Evolutionary conservation across 2,888 invertebrate genomes (phyloP).

Genomic region (Apomyelois bistriatella): DNA sequence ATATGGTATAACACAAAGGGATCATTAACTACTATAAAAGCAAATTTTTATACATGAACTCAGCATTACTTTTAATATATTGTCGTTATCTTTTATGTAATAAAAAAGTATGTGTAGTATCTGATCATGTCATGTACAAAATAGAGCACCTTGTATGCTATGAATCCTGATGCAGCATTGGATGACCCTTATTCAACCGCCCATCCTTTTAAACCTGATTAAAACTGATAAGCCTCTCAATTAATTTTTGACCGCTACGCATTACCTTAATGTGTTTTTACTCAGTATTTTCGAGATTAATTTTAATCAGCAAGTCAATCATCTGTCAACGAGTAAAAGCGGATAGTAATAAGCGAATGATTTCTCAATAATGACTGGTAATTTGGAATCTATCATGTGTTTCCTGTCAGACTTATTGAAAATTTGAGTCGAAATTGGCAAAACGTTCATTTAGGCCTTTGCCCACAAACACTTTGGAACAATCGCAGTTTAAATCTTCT

Average conservation of each 20-base stretch:
- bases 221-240: conserved; percentile 2
- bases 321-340: neutral
- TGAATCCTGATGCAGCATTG: neutral
- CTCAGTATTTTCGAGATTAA: neutral
- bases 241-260: conserved; percentile 1
- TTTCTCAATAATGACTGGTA: neutral
- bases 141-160: too few species aligned
- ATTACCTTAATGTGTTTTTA: conserved; percentile 1
- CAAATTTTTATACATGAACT: too few species aligned
- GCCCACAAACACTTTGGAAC: too few species aligned
- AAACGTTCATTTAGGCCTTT: too few species aligned
- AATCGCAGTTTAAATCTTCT: too few species aligned
- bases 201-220: neutral
- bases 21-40: too few species aligned
- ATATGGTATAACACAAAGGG: too few species aligned
- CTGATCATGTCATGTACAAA: too few species aligned
- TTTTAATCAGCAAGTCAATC: neutral
- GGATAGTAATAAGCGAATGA: neutral
- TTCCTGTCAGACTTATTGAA: neutral
- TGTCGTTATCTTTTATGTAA: too few species aligned
- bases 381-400: neutral
- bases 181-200: neutral
- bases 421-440: too few species aligned
- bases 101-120: too few species aligned
- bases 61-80: too few species aligned